A percentile compares a stretch with the other conserved stretches of the same genome.
Evolutionary conservation across 37 sponge, comb jelly and placozoan genomes (phyloP).

Genomic region (Oopsacas minuta): DNA sequence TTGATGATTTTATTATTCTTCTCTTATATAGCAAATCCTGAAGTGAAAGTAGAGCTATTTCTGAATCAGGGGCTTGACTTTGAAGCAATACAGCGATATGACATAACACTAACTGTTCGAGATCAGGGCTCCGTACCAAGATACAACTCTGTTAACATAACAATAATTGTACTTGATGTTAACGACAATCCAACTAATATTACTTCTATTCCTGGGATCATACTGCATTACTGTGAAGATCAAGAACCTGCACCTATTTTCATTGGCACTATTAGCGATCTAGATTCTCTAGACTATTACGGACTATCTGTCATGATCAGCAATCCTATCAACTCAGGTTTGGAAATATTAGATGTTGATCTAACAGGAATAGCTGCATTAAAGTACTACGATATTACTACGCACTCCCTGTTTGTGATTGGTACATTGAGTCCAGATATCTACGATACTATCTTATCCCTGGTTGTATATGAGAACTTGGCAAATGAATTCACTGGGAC

Average conservation of each 20-base stretch:
- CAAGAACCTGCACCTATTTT: background rate
- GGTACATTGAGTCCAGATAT: background rate
- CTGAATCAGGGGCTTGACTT: background rate
- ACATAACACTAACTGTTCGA: background rate
- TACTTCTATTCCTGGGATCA: background rate
- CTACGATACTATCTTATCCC: background rate
- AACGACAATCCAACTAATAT: background rate
- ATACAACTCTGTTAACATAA: background rate
- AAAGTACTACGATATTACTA: background rate
- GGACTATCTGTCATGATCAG: background rate
- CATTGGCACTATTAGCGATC: background rate
- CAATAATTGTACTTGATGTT: background rate
- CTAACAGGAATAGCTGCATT: background rate
- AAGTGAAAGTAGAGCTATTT: background rate
- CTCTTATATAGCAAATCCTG: background rate
- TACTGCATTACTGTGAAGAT: background rate
- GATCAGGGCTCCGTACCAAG: background rate
- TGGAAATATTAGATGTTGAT: background rate
- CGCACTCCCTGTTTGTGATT: background rate
- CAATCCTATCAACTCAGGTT: background rate
- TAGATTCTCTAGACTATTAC: background rate
- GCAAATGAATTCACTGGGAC: background rate
- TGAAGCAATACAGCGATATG: background rate
- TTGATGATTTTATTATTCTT: too few relatives aligned
- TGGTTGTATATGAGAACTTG: background rate